A percentile compares a stretch with the other conserved stretches of the same genome.
These are phyloP conservation scores for Platerodrilus igneus DNA, from an alignment of 2,888 invertebrate species.

Conservation along the genomic window DNA sequence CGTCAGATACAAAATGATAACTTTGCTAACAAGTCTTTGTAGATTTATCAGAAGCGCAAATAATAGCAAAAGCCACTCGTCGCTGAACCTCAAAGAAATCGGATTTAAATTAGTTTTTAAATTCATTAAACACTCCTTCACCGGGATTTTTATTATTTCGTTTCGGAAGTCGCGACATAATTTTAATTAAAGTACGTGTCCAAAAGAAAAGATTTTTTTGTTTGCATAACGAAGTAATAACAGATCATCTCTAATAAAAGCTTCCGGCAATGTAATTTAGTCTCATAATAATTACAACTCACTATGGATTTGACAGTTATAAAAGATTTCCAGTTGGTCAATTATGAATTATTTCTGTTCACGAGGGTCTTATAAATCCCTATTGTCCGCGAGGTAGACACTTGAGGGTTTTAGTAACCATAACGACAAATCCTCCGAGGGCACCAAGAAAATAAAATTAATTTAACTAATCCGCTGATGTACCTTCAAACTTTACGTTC, in stretches of 20 bases:
- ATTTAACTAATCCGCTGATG: constrained; percentile 35
- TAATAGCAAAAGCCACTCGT: constrained; percentile 10
- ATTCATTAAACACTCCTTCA: constrained; percentile 12
- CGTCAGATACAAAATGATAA: no score
- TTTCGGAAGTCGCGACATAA: background rate
- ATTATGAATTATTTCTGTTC: constrained; percentile 39
- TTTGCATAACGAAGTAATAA: no score
- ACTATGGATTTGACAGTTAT: no score
- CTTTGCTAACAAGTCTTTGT: background rate
- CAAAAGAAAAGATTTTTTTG: constrained; percentile 3
- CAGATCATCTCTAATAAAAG: no score
- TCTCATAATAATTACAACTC: no score
- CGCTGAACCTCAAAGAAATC: constrained; percentile 11
- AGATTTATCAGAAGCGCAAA: constrained; percentile 1
- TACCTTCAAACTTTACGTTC: constrained; percentile 25
- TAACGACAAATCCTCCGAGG: constrained; percentile 37
- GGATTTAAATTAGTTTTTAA: constrained; percentile 12
- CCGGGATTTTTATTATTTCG: background rate
- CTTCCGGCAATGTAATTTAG: no score
- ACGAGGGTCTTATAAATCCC: constrained; percentile 32
- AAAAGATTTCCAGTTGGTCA: constrained; percentile 35
- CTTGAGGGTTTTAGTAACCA: constrained; percentile 33
- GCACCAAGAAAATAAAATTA: constrained; percentile 37
- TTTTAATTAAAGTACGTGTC: constrained; percentile 5
- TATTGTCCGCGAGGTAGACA: constrained; percentile 34